Conservation (phyloP, 2,888 invertebrate genomes). For the Trichogramma dendrolimi region DNA sequence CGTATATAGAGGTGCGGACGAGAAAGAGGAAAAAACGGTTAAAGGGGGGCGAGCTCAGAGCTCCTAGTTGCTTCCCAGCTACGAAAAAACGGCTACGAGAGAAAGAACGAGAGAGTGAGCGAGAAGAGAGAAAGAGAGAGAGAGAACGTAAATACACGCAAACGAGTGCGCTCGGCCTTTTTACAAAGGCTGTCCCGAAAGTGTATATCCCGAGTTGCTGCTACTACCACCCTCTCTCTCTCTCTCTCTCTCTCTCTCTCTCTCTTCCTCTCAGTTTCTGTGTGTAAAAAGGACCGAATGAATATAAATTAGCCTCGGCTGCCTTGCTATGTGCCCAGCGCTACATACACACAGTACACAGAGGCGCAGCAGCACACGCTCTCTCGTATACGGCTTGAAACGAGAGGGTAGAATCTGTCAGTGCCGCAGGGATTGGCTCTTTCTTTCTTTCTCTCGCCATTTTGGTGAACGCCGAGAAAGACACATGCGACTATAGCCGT, state of each 20-base stretch:
- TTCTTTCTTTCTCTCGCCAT: slow-evolving; percentile 37
- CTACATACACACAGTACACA: not conserved
- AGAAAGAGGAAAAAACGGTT: too few relatives aligned
- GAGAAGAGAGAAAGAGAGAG: slow-evolving; percentile 36
- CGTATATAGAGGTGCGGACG: too few relatives aligned
- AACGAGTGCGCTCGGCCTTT: slow-evolving; percentile 36
- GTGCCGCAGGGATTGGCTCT: slow-evolving; percentile 35
- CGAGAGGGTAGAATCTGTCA: slow-evolving; percentile 27
- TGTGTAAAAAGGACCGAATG: not conserved
- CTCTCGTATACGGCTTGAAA: too few relatives aligned
- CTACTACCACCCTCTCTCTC: slow-evolving; percentile 23
- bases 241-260: slow-evolving; percentile 7
- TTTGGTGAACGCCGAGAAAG: slow-evolving; percentile 44
- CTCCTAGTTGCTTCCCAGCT: too few relatives aligned
- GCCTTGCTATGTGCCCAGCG: slow-evolving; percentile 11
- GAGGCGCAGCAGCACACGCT: too few relatives aligned
- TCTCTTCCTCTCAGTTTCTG: slow-evolving; percentile 16
- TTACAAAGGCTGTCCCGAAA: slow-evolving; percentile 42
- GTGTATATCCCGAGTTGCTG: slow-evolving; percentile 30
- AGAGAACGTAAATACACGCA: not conserved
- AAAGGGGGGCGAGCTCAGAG: too few relatives aligned
- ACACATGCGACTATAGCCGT: slow-evolving; percentile 13
- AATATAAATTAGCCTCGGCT: not conserved
- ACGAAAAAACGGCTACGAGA: not conserved
- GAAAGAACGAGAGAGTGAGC: slow-evolving; percentile 3